phyloP scores from a whole-genome alignment of 2,797 vertebrate species.

The Notamacropus eugenii region DNA sequence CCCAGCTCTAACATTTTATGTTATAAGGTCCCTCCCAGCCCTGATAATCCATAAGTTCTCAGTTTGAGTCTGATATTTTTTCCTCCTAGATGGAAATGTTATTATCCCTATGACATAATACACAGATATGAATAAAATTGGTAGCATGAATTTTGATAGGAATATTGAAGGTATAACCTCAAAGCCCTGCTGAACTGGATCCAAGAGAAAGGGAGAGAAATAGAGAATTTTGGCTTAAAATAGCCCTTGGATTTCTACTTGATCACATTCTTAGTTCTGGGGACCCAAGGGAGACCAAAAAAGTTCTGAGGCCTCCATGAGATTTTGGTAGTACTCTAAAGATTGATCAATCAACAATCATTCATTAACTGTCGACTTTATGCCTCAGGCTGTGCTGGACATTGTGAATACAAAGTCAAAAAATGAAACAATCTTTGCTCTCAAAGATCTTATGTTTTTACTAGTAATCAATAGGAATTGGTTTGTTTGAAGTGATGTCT shows the following conservation, averaged over 20 bases:
- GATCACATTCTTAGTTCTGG: neutral
- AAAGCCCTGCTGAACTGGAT: neutral
- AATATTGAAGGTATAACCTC: neutral
- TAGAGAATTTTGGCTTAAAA: neutral
- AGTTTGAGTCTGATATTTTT: neutral
- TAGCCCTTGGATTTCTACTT: neutral
- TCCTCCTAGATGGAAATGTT: neutral
- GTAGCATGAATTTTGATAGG: neutral
- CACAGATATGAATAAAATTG: neutral
- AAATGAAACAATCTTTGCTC: neutral
- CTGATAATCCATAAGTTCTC: neutral
- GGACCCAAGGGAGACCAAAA: neutral
- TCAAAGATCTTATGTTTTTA: neutral
- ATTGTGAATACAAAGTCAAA: neutral
- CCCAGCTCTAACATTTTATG: neutral
- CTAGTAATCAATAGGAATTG: neutral
- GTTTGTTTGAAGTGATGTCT: constrained; percentile 28
- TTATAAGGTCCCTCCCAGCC: too few relatives aligned
- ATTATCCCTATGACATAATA: neutral
- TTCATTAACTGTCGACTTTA: neutral
- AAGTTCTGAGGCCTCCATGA: neutral
- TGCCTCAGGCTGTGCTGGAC: neutral
- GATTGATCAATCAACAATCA: neutral
- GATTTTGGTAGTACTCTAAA: neutral
- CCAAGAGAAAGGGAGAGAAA: neutral